Conservation (phyloP, 2,113 vertebrate species). For the Xyliphius kryptos region DNA sequence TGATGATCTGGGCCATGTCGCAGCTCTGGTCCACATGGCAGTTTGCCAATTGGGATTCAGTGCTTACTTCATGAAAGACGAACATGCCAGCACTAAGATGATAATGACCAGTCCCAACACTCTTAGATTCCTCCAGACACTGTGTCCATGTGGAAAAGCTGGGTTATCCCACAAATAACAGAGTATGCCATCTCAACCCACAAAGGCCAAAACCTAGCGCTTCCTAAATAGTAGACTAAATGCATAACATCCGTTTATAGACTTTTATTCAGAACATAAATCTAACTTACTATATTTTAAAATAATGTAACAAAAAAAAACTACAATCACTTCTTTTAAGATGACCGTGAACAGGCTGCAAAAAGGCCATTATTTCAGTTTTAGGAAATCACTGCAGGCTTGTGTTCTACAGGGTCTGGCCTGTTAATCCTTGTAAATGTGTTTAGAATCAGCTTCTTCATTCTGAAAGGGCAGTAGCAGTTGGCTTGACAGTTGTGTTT, state of each 20-base stretch:
- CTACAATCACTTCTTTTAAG: background rate
- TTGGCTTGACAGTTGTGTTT: conserved; percentile 29
- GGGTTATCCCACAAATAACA: conserved; percentile 28
- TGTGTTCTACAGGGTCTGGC: background rate
- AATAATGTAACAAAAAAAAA: background rate
- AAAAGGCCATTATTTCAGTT: background rate
- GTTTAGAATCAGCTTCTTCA: conserved; percentile 3
- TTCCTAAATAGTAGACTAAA: background rate
- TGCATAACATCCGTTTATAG: background rate
- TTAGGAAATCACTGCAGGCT: background rate
- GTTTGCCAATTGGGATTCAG: conserved; percentile 6
- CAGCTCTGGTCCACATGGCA: conserved; percentile 5
- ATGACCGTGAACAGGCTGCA: background rate
- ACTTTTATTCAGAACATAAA: background rate
- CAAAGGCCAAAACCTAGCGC: conserved; percentile 15
- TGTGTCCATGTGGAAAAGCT: too few species aligned
- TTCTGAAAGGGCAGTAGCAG: conserved; percentile 7
- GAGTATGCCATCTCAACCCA: background rate
- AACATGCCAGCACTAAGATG: conserved; percentile 21
- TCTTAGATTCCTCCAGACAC: too few species aligned
- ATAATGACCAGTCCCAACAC: conserved; percentile 32
- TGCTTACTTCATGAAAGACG: conserved; percentile 22
- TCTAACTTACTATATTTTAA: background rate
- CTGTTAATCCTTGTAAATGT: background rate
- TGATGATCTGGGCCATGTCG: conserved; percentile 11